A percentile compares a stretch with the other conserved stretches of the same genome.
Evolutionary conservation across 1,140 invertebrate genomes (phyloP).

Genomic region (Venustaconcha ellipsiformis): DNA sequence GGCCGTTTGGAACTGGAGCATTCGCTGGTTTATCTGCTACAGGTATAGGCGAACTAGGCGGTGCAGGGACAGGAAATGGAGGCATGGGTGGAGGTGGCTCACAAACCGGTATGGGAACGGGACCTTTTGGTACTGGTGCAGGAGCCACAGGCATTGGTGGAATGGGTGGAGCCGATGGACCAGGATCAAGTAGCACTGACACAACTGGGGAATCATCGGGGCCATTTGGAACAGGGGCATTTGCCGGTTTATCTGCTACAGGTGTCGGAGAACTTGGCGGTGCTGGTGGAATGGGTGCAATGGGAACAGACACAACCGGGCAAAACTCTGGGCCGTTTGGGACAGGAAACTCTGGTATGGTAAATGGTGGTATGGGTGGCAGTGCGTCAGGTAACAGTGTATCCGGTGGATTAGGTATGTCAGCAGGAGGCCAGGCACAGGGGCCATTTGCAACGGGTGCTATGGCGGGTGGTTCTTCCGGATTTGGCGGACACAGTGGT

Average conservation of each 20-base stretch:
- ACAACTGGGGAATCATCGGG: neutral
- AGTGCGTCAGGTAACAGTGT: too few species aligned
- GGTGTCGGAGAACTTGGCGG: neutral
- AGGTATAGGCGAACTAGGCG: neutral
- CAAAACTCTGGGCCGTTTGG: neutral
- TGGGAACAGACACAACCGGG: neutral
- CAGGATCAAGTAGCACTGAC: slow-evolving; percentile 1
- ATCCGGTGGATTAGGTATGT: neutral
- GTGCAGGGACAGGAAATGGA: neutral
- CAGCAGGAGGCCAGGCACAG: neutral
- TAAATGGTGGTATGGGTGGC: neutral
- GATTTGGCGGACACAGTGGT: slow-evolving; percentile 20
- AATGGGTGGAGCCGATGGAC: neutral
- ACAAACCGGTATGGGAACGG: neutral
- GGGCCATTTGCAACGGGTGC: slow-evolving; percentile 18
- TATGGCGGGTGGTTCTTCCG: slow-evolving; percentile 2
- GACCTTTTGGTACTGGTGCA: neutral
- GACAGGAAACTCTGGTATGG: neutral
- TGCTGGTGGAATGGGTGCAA: neutral
- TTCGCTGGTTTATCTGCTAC: slow-evolving; percentile 9
- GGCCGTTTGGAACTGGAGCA: neutral
- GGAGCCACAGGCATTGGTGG: too few species aligned
- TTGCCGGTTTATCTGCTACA: slow-evolving; percentile 8
- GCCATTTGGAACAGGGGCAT: neutral
- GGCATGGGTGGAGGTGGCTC: slow-evolving; percentile 1